Evolutionary conservation across 1,140 invertebrate species (phyloP).

Genomic region (Phortica variegata): DNA sequence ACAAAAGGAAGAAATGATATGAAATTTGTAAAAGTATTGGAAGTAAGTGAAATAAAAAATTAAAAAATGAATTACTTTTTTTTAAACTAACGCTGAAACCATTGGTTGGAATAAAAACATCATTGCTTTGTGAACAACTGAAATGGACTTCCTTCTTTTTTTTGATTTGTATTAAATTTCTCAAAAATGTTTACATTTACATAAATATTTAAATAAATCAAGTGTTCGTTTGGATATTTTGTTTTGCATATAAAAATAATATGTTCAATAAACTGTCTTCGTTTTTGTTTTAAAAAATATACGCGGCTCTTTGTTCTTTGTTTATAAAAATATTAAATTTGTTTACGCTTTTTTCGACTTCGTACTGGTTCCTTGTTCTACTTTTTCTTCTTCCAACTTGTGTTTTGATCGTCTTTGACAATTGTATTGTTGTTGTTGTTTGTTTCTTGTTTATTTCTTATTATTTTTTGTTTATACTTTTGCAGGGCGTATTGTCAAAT

Average conservation of each 20-base stretch:
- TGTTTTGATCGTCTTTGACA: too few relatives aligned
- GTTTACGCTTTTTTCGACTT: conserved; percentile 32
- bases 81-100: conserved; percentile 41
- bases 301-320: conserved; percentile 16
- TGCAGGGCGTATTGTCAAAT: conserved; percentile 22
- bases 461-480: not conserved
- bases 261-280: conserved; percentile 41
- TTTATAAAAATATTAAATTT: conserved; percentile 51
- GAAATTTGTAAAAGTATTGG: conserved; percentile 42
- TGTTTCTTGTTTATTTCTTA: conserved; percentile 13
- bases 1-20: conserved; percentile 26
- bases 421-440: conserved; percentile 6
- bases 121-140: conserved; percentile 33
- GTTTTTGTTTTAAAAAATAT: conserved; percentile 34
- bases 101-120: conserved; percentile 27
- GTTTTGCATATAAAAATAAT: conserved; percentile 34
- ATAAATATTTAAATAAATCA: too few relatives aligned
- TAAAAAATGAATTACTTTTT: conserved; percentile 17
- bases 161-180: conserved; percentile 14
- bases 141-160: conserved; percentile 16
- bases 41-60: conserved; percentile 9
- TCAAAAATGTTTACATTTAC: not conserved
- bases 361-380: conserved; percentile 19
- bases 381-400: conserved; percentile 23
- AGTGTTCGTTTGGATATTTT: conserved; percentile 10